phyloP scores from a whole-genome alignment of 2,888 invertebrate species.

The Philopedon plagiatum region DNA sequence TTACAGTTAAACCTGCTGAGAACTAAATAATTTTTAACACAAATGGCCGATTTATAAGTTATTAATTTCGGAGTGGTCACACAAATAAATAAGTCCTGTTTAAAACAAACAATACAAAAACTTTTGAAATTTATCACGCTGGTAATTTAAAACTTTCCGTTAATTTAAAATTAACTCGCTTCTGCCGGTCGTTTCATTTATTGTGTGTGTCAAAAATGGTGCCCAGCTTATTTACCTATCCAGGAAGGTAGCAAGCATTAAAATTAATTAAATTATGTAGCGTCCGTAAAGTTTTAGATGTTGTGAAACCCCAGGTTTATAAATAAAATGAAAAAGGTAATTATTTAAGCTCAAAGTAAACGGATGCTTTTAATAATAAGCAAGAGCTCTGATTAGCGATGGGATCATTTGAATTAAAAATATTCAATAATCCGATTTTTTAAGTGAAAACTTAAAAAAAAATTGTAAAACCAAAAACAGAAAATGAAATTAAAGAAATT shows the following conservation, averaged over 20 bases:
- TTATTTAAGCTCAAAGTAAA: conserved; percentile 24
- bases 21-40: not conserved
- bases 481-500: too few species aligned
- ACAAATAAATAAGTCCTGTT: conserved; percentile 21
- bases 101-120: conserved; percentile 32
- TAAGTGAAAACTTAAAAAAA: too few species aligned
- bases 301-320: not conserved
- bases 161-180: conserved; percentile 43
- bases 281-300: conserved; percentile 38
- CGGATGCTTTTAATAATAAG: conserved; percentile 22
- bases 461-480: too few species aligned
- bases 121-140: conserved; percentile 36
- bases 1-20: not conserved
- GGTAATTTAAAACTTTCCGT: conserved; percentile 43
- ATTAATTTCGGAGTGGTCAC: not conserved
- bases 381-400: not conserved
- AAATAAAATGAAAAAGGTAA: conserved; percentile 30
- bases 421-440: too few species aligned
- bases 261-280: conserved; percentile 46
- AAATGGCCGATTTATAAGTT: not conserved
- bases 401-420: too few species aligned
- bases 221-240: conserved; percentile 36
- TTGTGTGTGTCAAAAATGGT: conserved; percentile 39
- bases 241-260: conserved; percentile 28
- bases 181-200: conserved; percentile 32